Evolutionary conservation across 2,797 vertebrate species (phyloP), one percentile per base, ranked within the genome.

Genomic region (Sebastiscus tertius): DNA sequence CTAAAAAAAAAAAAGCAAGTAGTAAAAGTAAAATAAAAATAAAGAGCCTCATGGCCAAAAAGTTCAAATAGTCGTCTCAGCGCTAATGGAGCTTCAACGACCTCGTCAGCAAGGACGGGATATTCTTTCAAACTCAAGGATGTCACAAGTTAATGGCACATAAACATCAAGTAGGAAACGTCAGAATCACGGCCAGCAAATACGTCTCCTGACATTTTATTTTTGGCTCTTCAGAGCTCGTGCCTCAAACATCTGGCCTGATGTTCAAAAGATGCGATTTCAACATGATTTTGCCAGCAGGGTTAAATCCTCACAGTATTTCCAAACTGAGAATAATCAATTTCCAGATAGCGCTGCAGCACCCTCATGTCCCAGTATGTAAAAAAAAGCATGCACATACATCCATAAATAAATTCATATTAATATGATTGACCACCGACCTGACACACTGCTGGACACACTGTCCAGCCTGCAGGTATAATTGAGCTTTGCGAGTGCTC

Each of bases 371-470:
- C 31, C 22, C 6, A n/a, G 24, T 16, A 5, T 13, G 10, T 62
- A 46, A 52, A 16, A 75, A 75, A 55, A 36, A 16, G n/a, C 34
- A 54, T 20, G 11, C 20, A 29, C 71, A 76, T 8, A 52, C n/a
- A 1, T 52, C 18, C 49, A 20, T 5, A 13, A 14, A 64, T 26
- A 24, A 63, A 61, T 10, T 39, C 52, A 20, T 63, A 74, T 8
- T 4, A 16, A 66, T 22, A 73, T 34, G 60, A 67, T 9, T 20
- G 26, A 79, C 42, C 49, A 24, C 91, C 93, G 75, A 96, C 96
- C 96, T 94, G 81, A 84, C 87, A 83, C 95, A 96, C 75, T 94
- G 85, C n/a, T 83, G 87, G 26, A 95, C 93, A 86, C 96, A 96
- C 67, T 84, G 89, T 34, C 94, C 94, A 0, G 91, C 92, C 92